Percentiles rank a stretch among this genome's conserved stretches.
phyloP scores from a whole-genome alignment of 2,888 invertebrate species.

The Carterocephalus palaemon region DNA sequence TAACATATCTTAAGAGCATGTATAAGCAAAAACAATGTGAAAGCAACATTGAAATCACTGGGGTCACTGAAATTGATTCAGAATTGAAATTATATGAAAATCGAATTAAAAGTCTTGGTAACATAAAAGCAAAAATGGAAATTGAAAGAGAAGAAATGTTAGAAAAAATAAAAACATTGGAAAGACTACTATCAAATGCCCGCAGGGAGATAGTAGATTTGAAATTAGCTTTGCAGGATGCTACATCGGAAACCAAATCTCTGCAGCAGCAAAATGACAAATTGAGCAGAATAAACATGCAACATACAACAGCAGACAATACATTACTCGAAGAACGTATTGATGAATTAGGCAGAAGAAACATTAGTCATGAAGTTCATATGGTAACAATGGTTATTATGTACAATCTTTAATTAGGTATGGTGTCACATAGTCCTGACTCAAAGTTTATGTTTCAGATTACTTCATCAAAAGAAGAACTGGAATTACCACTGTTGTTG shows the following conservation, averaged over 20 bases:
- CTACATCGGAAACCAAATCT: conserved; percentile 80
- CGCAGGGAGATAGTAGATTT: conserved; percentile 83
- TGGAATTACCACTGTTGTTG: conserved; percentile 57
- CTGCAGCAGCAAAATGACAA: conserved; percentile 74
- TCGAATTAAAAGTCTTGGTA: conserved; percentile 68
- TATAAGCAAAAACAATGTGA: conserved; percentile 59
- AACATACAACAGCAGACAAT: too few species aligned
- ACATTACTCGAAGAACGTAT: too few species aligned
- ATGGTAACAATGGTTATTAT: conserved; percentile 44
- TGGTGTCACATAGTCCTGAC: too few species aligned
- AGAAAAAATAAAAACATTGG: conserved; percentile 78
- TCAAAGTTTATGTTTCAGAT: conserved; percentile 45
- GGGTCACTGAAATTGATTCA: conserved; percentile 54
- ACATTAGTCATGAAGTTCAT: conserved; percentile 39
- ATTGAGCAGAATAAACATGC: conserved; percentile 43
- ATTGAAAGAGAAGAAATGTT: conserved; percentile 80
- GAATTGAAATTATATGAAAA: conserved; percentile 70
- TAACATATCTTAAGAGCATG: conserved; percentile 66
- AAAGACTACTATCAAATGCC: conserved; percentile 82
- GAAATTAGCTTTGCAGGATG: conserved; percentile 81
- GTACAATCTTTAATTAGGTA: conserved; percentile 1
- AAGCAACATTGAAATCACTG: conserved; percentile 42
- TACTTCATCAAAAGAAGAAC: conserved; percentile 49
- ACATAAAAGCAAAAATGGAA: conserved; percentile 81
- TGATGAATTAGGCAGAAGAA: too few species aligned